Evolutionary conservation across 2,797 vertebrate genomes (phyloP).

Genomic region (Hydrocynus forskahlii): DNA sequence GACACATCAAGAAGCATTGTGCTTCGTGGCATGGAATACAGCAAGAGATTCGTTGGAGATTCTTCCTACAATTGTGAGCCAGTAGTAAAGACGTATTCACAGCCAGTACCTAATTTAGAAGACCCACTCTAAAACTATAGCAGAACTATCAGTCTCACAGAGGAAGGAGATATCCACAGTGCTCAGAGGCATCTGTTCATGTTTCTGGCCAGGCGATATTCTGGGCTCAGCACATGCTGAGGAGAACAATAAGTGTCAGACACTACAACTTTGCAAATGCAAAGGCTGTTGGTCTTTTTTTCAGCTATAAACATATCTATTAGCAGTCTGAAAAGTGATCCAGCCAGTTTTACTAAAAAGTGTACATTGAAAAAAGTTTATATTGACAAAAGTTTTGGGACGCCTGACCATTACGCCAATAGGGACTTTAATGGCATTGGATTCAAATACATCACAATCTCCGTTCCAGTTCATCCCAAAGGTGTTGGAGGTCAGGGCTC

Average conservation of each 20-base stretch:
- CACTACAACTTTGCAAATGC: background rate
- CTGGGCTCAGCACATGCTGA: background rate
- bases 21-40: background rate
- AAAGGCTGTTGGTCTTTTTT: background rate
- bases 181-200: background rate
- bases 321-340: background rate
- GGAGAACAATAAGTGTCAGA: background rate
- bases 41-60: background rate
- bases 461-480: too few relatives aligned
- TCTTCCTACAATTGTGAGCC: background rate
- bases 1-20: background rate
- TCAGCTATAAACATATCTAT: background rate
- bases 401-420: too few relatives aligned
- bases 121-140: background rate
- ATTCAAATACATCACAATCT: too few relatives aligned
- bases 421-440: too few relatives aligned
- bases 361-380: too few relatives aligned
- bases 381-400: too few relatives aligned
- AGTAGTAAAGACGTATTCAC: background rate
- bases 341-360: background rate
- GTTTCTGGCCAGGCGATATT: background rate
- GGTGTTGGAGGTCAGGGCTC: too few relatives aligned
- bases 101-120: background rate
- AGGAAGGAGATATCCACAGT: background rate
- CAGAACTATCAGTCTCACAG: background rate